phyloP scores from a whole-genome alignment of 2,113 vertebrate genomes.

The Melozone crissalis region DNA sequence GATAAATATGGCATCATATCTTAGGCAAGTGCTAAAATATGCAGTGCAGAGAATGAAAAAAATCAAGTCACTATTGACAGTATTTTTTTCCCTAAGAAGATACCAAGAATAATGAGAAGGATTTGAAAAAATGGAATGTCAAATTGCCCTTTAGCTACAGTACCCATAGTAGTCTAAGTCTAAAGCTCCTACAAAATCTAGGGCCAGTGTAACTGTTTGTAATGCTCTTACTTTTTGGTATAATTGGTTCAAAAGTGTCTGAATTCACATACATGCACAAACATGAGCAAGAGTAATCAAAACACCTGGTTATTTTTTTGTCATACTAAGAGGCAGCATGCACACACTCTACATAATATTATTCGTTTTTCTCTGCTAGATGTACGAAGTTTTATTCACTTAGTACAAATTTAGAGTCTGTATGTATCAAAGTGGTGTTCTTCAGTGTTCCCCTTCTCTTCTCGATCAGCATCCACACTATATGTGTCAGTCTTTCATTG shows the following conservation, averaged over 20 bases:
- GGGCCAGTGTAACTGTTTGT: not conserved
- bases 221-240: not conserved
- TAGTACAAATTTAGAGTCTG: not conserved
- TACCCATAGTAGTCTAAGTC: too few relatives aligned
- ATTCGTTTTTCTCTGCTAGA: not conserved
- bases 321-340: not conserved
- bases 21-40: not conserved
- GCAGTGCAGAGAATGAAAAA: not conserved
- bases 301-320: not conserved
- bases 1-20: not conserved
- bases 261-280: not conserved
- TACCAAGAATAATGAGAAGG: not conserved
- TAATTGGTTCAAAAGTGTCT: not conserved
- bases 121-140: not conserved
- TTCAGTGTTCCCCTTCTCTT: not conserved
- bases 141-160: not conserved
- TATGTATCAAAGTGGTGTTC: not conserved
- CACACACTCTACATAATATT: not conserved
- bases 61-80: not conserved
- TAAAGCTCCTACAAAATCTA: not conserved
- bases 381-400: not conserved
- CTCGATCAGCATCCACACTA: fast-evolving
- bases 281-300: not conserved
- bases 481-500: not conserved
- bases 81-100: not conserved